Evolutionary conservation across 2,113 vertebrate genomes (phyloP), one percentile per base, ranked within the genome.

Genomic region (Pogonocichla stellata): DNA sequence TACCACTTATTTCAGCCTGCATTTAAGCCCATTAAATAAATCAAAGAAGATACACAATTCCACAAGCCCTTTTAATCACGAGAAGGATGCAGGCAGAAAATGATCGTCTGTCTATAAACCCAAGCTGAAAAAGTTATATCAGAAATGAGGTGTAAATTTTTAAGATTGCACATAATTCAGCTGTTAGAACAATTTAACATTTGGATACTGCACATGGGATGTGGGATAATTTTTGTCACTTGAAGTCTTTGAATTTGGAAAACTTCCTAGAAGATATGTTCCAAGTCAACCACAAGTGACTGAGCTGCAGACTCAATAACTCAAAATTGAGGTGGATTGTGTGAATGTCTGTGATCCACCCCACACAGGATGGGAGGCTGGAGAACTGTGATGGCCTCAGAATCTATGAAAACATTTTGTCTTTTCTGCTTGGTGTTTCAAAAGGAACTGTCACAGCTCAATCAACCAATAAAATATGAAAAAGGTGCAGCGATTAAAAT

Each of bases 221-320:
- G 87, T 92, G 91, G 95, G 94, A 95, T 92, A 88, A 93, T 92
- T 96, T 95, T 91, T 95, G 93, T 95, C 96, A 88, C 87, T 94
- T 82, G 86, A 73, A 97, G 81, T 61, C 81, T 96, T 64, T 80
- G 69, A 95, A 95, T 80, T 72, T 94, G 95, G 93, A 96, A 95
- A 77, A 85, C 85, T 95, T 96, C 92, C 92, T 94, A 88, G 93
- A 71, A 95, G 94, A 77, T 62, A 66, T 17, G 38, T 90, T 95
- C 79, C 80, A 94, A 86, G 90, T 95, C 84, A 93, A 38, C 71
- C 85, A 60, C 79, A 66, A 94, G 80, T 34, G 60, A 19, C 90
- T 93, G 92, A 95, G 91, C 75, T 92, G 86, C 88, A 93, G 88
- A 66, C 83, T 95, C 92, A 90, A 66, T 83, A 92, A 78, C 75